Percentiles rank a stretch among this genome's conserved stretches.
These are phyloP conservation scores for Agrochola lychnidis DNA, from an alignment of 2,888 invertebrate genomes.

Conservation along the genomic window DNA sequence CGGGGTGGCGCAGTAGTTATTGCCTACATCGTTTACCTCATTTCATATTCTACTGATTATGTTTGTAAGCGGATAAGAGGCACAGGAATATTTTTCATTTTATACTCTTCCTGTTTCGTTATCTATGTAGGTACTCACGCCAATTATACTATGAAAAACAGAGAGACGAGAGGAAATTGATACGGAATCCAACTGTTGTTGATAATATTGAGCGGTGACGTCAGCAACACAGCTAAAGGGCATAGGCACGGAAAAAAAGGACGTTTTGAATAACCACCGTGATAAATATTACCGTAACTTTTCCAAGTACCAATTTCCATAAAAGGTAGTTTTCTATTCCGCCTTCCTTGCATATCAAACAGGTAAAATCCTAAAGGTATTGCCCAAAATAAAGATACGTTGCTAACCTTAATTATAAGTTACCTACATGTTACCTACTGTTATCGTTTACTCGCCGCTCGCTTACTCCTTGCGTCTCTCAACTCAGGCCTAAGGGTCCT, in stretches of 20 bases:
- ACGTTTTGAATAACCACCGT: background rate
- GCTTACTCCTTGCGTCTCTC: constrained; percentile 55
- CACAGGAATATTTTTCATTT: background rate
- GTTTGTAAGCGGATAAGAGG: background rate
- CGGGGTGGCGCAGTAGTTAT: background rate
- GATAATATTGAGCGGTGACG: background rate
- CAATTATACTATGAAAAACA: background rate
- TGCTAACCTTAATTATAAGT: background rate
- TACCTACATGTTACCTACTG: background rate
- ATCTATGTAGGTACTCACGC: constrained; percentile 2
- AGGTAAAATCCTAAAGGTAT: background rate
- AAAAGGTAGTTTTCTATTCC: background rate
- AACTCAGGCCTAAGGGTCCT: constrained; percentile 76
- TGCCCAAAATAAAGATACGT: background rate
- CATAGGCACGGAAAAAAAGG: constrained; percentile 12
- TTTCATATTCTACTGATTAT: background rate
- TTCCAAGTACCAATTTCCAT: background rate
- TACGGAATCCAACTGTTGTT: background rate
- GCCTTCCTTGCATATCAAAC: background rate
- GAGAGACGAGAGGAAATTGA: constrained; percentile 18
- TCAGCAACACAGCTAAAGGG: background rate
- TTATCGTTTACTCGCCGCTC: constrained; percentile 4
- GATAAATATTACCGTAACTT: background rate
- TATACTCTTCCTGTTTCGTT: constrained; percentile 3
- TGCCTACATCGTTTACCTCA: background rate